Evolutionary conservation across 2,113 vertebrate species (phyloP), one percentile per base, ranked within the genome.

Genomic region (Bufo bufo): DNA sequence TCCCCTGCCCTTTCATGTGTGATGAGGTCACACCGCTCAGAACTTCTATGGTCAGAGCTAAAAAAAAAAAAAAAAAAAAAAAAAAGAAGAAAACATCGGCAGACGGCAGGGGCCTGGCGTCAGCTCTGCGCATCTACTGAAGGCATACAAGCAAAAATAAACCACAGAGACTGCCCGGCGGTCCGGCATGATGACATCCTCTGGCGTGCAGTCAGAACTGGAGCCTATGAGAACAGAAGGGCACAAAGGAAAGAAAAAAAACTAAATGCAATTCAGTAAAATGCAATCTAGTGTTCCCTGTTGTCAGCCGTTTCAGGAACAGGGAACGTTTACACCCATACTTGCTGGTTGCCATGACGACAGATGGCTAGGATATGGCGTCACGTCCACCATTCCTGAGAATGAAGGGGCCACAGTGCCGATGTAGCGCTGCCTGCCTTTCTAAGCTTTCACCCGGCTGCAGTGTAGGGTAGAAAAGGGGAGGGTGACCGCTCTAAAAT

Each of bases 11-110:
- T 82, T 82, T 82, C 59, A 82, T 82, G 80, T 82, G 80, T 82
- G 80, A 66, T 82, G 80, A 82, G 59, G 80, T 82, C 80, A 82
- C 56, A n/a, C 59, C 6, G 80, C 50, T 65, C 80, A 49, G n/a
- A 82, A 82, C 80, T 65, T 20, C 80, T 66, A 47, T n/a, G 80
- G 80, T 82, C 80, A n/a, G 80, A 61, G 80, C 80, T 82, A 50
- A 65, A 12, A 50, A 82, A 33, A 33, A 1, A 33, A 33, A 1
- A 82, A 66, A 59, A n/a, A 82, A 82, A 82, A n/a, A n/a, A n/a
- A 33, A 33, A 1, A 33, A 33, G 33, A 82, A 66, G 80, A n/a
- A 82, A 82, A 82, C 80, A 82, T 3, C 9, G 20, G 80, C 45
- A 56, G 52, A 17, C 71, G 71, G 71, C 71, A 5, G 69, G 59